phyloP scores from a whole-genome alignment of 2,797 vertebrate genomes.

The Eremophila alpestris region DNA sequence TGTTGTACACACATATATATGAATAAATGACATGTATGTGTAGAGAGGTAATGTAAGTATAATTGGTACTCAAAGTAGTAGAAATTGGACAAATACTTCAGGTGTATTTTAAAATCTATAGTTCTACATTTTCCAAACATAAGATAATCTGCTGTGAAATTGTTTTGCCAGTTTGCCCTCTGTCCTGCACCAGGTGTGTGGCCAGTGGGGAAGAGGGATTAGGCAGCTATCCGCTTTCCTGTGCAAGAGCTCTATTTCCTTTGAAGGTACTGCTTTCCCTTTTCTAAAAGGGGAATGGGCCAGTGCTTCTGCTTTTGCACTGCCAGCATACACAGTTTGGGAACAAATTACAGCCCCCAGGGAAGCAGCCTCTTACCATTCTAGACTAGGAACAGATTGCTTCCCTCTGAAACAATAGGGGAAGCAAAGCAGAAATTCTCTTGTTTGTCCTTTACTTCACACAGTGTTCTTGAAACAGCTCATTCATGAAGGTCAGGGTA shows the following conservation, averaged over 20 bases:
- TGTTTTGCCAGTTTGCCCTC: not conserved
- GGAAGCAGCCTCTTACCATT: not conserved
- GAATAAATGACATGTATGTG: not conserved
- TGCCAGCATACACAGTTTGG: not conserved
- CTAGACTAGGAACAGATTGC: not conserved
- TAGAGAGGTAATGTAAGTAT: not conserved
- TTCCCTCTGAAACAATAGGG: not conserved
- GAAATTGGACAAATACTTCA: not conserved
- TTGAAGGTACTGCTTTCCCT: not conserved
- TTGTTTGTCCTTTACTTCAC: not conserved
- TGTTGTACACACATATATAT: not conserved
- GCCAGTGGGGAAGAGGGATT: not conserved
- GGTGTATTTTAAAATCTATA: not conserved
- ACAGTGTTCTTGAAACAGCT: not conserved
- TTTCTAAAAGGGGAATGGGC: not conserved
- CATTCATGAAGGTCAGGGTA: rapidly evolving
- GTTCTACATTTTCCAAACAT: not conserved
- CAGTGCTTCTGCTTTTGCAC: not conserved
- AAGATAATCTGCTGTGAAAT: not conserved
- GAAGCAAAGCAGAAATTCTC: conserved; percentile 14
- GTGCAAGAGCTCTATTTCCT: not conserved
- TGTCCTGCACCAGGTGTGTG: not conserved
- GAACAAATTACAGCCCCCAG: not conserved
- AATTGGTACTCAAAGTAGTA: not conserved
- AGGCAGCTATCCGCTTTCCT: not conserved